Evolutionary conservation across 2,888 invertebrate genomes (phyloP).

Genomic region (Plebejus argus): DNA sequence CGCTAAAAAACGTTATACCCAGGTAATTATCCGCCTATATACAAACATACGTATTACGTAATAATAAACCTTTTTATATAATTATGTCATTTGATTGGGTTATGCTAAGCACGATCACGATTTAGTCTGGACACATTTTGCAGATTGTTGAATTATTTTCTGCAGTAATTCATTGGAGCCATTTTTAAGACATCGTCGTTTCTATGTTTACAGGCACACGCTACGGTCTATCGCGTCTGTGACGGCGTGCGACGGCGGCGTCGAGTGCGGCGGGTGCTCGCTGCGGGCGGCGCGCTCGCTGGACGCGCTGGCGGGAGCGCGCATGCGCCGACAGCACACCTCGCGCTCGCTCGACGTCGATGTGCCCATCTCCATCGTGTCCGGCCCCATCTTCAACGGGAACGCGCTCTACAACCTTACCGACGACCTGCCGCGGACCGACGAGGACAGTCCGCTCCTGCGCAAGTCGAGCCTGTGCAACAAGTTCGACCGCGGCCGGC

Average conservation of each 20-base stretch:
- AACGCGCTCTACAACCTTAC: conserved; percentile 64
- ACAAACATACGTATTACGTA: no score
- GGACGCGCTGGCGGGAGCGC: conserved; percentile 52
- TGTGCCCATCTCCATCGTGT: conserved; percentile 61
- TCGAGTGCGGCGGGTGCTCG: conserved; percentile 36
- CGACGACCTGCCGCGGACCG: conserved; percentile 60
- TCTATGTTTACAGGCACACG: conserved; percentile 67
- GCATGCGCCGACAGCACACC: conserved; percentile 56
- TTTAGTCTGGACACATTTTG: no score
- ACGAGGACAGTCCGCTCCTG: conserved; percentile 73
- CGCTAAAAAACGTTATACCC: conserved; percentile 41
- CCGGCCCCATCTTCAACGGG: conserved; percentile 71
- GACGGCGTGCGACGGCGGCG: conserved; percentile 69
- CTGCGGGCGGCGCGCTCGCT: conserved; percentile 53
- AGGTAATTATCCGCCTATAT: background rate
- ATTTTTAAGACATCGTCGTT: background rate
- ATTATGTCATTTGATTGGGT: no score
- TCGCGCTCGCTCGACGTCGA: conserved; percentile 65
- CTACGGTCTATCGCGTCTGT: conserved; percentile 85
- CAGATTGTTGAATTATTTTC: background rate
- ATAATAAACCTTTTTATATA: no score
- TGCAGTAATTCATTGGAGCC: background rate
- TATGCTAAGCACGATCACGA: no score
- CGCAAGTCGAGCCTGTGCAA: conserved; percentile 67
- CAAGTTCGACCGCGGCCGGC: conserved; percentile 63